Evolutionary conservation across 1,140 invertebrate species (phyloP).

Genomic region (Spodoptera frugiperda): DNA sequence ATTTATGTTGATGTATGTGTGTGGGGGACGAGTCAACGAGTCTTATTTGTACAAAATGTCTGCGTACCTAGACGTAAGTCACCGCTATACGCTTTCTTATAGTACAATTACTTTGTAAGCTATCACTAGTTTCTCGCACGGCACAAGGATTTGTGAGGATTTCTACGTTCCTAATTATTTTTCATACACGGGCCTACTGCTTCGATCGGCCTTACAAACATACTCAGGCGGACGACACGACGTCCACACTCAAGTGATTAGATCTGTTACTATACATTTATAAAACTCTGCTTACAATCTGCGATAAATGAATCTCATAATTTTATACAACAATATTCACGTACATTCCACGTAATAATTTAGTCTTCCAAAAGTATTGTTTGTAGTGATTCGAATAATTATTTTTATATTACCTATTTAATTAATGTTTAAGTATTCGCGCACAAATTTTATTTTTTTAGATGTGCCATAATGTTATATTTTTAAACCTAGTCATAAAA

Average conservation of each 20-base stretch:
- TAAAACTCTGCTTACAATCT: slow-evolving; percentile 5
- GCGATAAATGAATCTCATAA: slow-evolving; percentile 50
- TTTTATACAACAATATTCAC: slow-evolving; percentile 39
- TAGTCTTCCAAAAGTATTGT: slow-evolving; percentile 59
- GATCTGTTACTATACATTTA: slow-evolving; percentile 21
- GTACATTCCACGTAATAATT: slow-evolving; percentile 58
- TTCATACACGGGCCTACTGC: slow-evolving; percentile 37
- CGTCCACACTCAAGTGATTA: slow-evolving; percentile 3
- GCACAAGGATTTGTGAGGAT: slow-evolving; percentile 54
- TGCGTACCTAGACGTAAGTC: slow-evolving; percentile 46
- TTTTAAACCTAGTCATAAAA: slow-evolving; percentile 41
- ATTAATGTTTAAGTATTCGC: slow-evolving; percentile 33
- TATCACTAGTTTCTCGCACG: slow-evolving; percentile 43
- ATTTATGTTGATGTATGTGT: background rate
- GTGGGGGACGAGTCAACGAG: slow-evolving; percentile 8
- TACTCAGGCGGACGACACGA: background rate
- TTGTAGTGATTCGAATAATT: slow-evolving; percentile 42
- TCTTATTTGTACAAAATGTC: slow-evolving; percentile 34
- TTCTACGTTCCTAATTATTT: slow-evolving; percentile 45
- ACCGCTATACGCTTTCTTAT: slow-evolving; percentile 62
- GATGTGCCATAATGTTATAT: slow-evolving; percentile 44
- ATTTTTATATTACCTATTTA: slow-evolving; percentile 33
- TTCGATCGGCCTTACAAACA: slow-evolving; percentile 16
- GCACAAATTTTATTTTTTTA: slow-evolving; percentile 50
- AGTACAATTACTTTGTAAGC: slow-evolving; percentile 65